Percentiles rank a stretch among this genome's conserved stretches.
Conservation (phyloP, 2,888 invertebrate genomes). For the Coleophora flavipennella region DNA sequence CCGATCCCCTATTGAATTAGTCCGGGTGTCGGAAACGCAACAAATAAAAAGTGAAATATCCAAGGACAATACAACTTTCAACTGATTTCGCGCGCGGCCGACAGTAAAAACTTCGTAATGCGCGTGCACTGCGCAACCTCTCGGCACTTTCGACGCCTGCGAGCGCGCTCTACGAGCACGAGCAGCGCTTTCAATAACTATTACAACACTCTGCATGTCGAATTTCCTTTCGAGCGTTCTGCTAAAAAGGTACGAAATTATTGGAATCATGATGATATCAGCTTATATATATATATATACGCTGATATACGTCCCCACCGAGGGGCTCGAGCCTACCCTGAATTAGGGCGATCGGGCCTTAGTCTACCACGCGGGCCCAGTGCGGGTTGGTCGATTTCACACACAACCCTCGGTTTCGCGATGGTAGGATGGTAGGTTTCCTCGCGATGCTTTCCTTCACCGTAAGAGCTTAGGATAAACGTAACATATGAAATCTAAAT, state of each 20-base stretch:
- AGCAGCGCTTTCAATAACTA: constrained; percentile 58
- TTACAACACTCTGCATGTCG: constrained; percentile 64
- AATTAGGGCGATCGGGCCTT: too few species aligned
- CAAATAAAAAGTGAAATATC: constrained; percentile 70
- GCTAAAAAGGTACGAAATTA: constrained; percentile 14
- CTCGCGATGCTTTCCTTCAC: too few species aligned
- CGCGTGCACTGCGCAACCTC: constrained; percentile 70
- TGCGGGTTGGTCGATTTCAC: too few species aligned
- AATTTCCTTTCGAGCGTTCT: constrained; percentile 61
- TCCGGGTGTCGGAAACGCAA: constrained; percentile 62
- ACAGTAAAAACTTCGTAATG: constrained; percentile 70
- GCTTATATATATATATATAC: too few species aligned
- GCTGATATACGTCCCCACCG: too few species aligned
- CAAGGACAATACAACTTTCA: constrained; percentile 72
- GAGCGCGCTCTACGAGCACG: constrained; percentile 45
- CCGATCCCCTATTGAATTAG: too few species aligned
- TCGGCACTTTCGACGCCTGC: constrained; percentile 66
- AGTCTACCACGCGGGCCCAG: too few species aligned
- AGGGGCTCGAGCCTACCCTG: too few species aligned
- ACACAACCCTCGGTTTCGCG: too few species aligned
- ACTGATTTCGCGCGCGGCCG: constrained; percentile 71
- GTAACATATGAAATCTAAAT: too few species aligned
- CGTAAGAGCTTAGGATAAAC: too few species aligned
- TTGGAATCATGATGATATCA: constrained; percentile 2
- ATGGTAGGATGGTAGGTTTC: too few species aligned